A percentile compares a stretch with the other conserved stretches of the same genome.
phyloP scores from a whole-genome alignment of 2,113 vertebrate genomes.

The Protobothrops flavoviridis region DNA sequence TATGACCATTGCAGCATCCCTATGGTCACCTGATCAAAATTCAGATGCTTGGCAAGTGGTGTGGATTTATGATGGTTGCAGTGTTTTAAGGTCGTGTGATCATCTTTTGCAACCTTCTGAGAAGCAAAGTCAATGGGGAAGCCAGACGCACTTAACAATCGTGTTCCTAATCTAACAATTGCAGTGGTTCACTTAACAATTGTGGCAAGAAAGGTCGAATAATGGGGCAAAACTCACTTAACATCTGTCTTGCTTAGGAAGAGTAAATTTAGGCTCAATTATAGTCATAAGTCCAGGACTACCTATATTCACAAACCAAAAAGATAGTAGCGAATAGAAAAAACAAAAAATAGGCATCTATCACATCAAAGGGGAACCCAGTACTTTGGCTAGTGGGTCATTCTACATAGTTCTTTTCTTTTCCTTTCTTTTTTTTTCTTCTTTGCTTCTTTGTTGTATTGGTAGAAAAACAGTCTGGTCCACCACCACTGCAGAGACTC shows the following conservation, averaged over 20 bases:
- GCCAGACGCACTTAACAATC: not conserved
- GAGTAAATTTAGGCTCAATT: not conserved
- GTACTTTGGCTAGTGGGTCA: not conserved
- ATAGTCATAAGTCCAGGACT: not conserved
- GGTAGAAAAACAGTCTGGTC: not conserved
- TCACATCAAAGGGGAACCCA: not conserved
- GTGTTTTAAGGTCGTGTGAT: not conserved
- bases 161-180: not conserved
- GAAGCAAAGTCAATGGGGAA: not conserved
- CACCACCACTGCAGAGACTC: not conserved
- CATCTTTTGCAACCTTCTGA: not conserved
- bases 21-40: not conserved
- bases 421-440: not conserved
- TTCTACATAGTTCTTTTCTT: not conserved
- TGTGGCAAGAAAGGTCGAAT: not conserved
- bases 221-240: not conserved
- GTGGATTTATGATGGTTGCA: not conserved
- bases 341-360: not conserved
- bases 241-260: not conserved
- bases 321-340: not conserved
- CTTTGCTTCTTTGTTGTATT: not conserved
- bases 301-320: not conserved
- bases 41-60: not conserved
- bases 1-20: not conserved
- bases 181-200: not conserved